Base-by-base conservation (phyloP, 2,113 vertebrate species). In the Tenebrosternarchus preto region DNA sequence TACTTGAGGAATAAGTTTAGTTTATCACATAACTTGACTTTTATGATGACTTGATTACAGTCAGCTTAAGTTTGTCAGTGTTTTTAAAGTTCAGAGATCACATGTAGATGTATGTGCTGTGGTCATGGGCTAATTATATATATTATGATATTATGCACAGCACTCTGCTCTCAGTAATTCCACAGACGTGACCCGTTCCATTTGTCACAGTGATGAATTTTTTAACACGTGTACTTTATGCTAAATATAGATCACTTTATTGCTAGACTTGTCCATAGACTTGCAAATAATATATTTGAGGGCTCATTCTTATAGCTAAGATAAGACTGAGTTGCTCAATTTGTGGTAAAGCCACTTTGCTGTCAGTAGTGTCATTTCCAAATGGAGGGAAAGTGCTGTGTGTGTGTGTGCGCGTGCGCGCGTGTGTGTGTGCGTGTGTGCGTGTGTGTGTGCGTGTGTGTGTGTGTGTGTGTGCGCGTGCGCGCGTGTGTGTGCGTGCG, bases 81-180 rank as follows among this genome's bases (percentile, higher is more conserved):
- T 59, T 64, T 64, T 64, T 31, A 19, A 64, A 64, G 15, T 3
- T 1, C 63, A 20, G 27, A 64, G 15, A 17, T 64, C 61, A 29
- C 3, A 5, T 33, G 29, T 12, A 2, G 16, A 2, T n/a, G 25
- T 68, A 39, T 4, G 20, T 68, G 19, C 39, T 39, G 19, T 12
- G 39, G 64, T 68, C 64, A 68, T 22, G n/a, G 19, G 33, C 64
- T 33, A 31, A 66, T 66, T 31, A 66, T 33, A 63, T 63, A 4
- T 27, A 29, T 27, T 15, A 27, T 15, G 27, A 4, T 27, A 29
- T 27, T 15, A 27, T 15, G 27, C 17, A 29, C 25, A 17, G 15
- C 11, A 63, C 16, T 27, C 4, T 33, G 5, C 20, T 66, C 6
- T 66, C 17, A 19, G 7, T 66, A 33, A 66, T 36, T 31, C 29